phyloP scores from a whole-genome alignment of 2,888 invertebrate genomes.

The Caenorhabditis sp. region DNA sequence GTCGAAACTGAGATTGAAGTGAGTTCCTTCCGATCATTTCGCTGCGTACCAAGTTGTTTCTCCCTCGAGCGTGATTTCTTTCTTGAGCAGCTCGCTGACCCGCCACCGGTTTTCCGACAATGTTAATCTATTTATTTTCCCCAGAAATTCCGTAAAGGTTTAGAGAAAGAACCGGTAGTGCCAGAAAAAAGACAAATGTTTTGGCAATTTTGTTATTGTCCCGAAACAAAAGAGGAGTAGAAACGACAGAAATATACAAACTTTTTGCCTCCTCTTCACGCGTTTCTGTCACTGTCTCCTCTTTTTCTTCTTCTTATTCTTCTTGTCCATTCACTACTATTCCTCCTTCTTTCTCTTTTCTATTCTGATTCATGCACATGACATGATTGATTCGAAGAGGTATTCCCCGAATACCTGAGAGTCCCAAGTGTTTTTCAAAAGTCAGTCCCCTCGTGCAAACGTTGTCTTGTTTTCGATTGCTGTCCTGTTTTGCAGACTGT shows the following conservation, averaged over 20 bases:
- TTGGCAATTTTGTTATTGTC: conserved; percentile 21
- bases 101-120: no score
- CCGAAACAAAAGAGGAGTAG: neutral
- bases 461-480: neutral
- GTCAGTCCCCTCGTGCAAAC: neutral
- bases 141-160: no score
- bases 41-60: no score
- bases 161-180: neutral
- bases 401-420: neutral
- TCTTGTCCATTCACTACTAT: neutral
- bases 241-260: neutral
- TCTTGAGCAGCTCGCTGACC: no score
- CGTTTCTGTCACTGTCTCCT: neutral
- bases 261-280: no score
- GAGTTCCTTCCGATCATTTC: no score
- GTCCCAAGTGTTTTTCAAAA: neutral
- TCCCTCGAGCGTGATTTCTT: no score
- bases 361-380: no score
- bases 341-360: neutral
- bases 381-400: neutral
- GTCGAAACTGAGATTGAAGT: conserved; percentile 54
- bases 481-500: neutral
- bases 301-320: neutral
- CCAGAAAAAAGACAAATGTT: conserved; percentile 10
- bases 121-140: no score